A percentile compares a stretch with the other conserved stretches of the same genome.
Conservation (phyloP, 2,113 vertebrate genomes). For the Cyanistes caeruleus region DNA sequence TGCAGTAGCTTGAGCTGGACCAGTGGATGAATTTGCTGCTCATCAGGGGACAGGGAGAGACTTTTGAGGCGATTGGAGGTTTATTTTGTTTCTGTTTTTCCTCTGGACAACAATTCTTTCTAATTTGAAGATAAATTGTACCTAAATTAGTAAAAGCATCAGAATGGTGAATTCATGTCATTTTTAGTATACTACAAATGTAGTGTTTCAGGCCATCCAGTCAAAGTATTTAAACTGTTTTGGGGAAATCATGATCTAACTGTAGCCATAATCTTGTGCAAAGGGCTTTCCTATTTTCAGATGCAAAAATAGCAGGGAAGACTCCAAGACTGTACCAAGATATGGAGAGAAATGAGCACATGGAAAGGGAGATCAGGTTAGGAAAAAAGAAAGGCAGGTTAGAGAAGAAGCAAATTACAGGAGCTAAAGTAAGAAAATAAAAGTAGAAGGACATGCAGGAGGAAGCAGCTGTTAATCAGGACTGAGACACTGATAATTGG, state of each 20-base stretch:
- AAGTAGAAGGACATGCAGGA: neutral
- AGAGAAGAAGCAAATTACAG: neutral
- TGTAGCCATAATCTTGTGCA: neutral
- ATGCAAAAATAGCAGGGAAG: neutral
- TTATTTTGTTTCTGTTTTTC: neutral
- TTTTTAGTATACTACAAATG: neutral
- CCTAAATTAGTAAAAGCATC: neutral
- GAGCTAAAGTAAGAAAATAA: neutral
- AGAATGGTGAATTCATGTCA: neutral
- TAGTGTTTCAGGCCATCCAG: neutral
- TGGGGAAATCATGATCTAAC: neutral
- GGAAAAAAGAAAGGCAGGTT: neutral
- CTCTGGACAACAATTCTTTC: neutral
- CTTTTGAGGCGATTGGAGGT: neutral
- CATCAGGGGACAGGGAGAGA: neutral
- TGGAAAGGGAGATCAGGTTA: neutral
- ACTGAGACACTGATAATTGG: neutral
- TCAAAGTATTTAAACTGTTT: neutral
- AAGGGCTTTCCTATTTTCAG: neutral
- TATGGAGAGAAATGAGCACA: accelerated
- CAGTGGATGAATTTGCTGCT: neutral
- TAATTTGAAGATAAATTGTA: neutral
- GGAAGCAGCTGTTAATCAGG: neutral
- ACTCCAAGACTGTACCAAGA: neutral
- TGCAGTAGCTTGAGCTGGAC: neutral